These are phyloP conservation scores for Pardosa pseudoannulata DNA, from an alignment of 2,888 invertebrate species.

Conservation along the genomic window DNA sequence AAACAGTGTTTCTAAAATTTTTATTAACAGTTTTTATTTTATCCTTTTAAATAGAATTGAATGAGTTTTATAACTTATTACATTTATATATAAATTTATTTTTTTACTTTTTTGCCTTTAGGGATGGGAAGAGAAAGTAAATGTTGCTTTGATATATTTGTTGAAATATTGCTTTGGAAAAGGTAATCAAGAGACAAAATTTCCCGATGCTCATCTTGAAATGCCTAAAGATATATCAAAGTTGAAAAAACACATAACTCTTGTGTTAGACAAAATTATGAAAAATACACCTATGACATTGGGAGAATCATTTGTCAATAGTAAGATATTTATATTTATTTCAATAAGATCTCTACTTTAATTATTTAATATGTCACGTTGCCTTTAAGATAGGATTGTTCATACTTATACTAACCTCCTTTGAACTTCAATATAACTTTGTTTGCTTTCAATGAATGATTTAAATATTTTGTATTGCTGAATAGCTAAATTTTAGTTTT, in stretches of 20 bases:
- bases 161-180: conserved; percentile 80
- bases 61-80: too few species aligned
- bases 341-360: background rate
- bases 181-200: conserved; percentile 42
- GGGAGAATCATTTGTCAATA: conserved; percentile 25
- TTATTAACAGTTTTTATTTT: too few species aligned
- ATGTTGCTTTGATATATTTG: conserved; percentile 83
- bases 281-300: conserved; percentile 51
- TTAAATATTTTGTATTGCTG: too few species aligned
- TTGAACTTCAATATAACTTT: too few species aligned
- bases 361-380: background rate
- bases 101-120: conserved; percentile 76
- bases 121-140: conserved; percentile 89
- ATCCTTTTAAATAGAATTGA: too few species aligned
- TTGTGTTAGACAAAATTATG: conserved; percentile 65
- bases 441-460: too few species aligned
- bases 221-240: conserved; percentile 70
- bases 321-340: conserved; percentile 13
- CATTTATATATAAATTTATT: background rate
- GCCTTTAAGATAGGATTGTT: too few species aligned
- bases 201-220: conserved; percentile 64
- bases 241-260: conserved; percentile 68
- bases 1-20: too few species aligned
- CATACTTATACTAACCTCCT: too few species aligned
- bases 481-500: too few species aligned